Evolutionary conservation across 2,797 vertebrate species (phyloP), one percentile per base, ranked within the genome.

Genomic region (Poeciliopsis gracilis): DNA sequence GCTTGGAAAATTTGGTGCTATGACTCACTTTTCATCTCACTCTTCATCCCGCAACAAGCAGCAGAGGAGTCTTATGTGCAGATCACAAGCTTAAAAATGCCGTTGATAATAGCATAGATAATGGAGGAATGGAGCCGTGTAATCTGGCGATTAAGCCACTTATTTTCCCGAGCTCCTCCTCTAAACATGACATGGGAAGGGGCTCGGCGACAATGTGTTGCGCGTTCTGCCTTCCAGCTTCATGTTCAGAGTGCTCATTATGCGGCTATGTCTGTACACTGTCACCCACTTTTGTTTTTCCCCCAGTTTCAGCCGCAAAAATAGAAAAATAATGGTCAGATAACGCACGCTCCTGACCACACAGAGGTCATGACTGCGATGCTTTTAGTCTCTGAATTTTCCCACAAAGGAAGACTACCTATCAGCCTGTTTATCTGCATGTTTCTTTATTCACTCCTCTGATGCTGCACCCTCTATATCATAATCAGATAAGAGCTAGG

Each of bases 401-500:
- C 49, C 41, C 15, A 72, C 59, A 25, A 30, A n/a, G n/a, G 63
- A 57, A 55, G 78, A 79, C 59, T 49, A 66, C 69, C 43, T 46
- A 77, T 83, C 72, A 45, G 74, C 79, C 41, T 73, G 38, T 83
- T 84, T 61, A 76, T 85, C 77, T 79, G n/a, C 28, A 25, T 61
- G 75, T 82, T 71, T 73, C 13, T 53, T 78, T 75, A 82, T 51
- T 72, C 80, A 59, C 28, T 28, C 41, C 30, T 20, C 15, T 2
- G 13, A 84, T 59, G 69, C 43, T n/a, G 75, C 82, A 83, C 87
- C 89, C 78, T 89, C 69, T 82, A 71, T 80, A 69, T 80, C 59
- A 53, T 76, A 67, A 87, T 88, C 87, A 87, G 84, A 92, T 84
- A 73, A 87, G 76, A 61, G 72, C 36, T 8, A 25, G 1, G 84